These are phyloP conservation scores for Phylloscopus collybita DNA, from an alignment of 2,797 vertebrate genomes.

Conservation along the genomic window DNA sequence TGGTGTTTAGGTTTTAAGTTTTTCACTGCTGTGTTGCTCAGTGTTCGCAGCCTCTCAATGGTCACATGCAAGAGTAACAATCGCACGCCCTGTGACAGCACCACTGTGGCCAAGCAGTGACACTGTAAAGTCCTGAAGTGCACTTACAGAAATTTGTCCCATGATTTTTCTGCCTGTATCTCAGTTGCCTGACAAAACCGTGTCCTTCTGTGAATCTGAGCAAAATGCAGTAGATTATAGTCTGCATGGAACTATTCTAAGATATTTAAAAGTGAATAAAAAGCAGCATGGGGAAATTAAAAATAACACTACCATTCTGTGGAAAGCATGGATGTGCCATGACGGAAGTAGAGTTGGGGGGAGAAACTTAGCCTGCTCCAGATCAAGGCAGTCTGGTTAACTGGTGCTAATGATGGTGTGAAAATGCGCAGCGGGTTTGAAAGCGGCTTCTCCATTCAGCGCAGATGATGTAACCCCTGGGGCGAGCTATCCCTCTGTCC, in stretches of 20 bases:
- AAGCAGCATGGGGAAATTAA: slow-evolving; percentile 12
- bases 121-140: neutral
- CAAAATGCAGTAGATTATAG: neutral
- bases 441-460: rapidly evolving
- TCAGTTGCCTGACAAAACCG: neutral
- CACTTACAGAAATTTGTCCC: neutral
- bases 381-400: neutral
- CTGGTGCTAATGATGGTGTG: neutral
- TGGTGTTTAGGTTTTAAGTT: neutral
- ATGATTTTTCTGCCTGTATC: neutral
- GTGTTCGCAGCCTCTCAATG: neutral
- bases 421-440: rapidly evolving
- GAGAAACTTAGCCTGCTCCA: neutral
- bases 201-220: neutral
- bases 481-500: neutral
- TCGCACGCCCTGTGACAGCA: rapidly evolving
- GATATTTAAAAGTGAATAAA: slow-evolving; percentile 20
- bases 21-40: rapidly evolving
- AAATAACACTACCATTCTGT: neutral
- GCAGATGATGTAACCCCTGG: neutral
- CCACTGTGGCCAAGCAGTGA: neutral
- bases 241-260: slow-evolving; percentile 12
- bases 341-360: neutral
- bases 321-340: neutral
- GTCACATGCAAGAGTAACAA: rapidly evolving